phyloP scores from a whole-genome alignment of 2,888 invertebrate genomes.

The Drosophila melanocephala region DNA sequence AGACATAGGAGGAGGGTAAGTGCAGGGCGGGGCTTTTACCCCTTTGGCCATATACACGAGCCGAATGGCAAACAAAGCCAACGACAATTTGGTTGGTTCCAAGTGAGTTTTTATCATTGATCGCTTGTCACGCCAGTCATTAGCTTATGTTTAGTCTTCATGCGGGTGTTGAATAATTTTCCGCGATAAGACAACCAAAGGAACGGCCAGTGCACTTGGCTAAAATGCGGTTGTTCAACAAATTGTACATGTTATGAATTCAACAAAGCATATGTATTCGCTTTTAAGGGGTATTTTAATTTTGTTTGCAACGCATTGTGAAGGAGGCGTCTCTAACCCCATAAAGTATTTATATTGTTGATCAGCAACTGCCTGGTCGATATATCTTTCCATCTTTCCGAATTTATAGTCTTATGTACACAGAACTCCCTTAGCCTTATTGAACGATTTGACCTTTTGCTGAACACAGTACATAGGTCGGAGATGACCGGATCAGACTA shows the following conservation, averaged over 20 bases:
- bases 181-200: neutral
- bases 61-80: constrained; percentile 34
- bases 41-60: constrained; percentile 20
- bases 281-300: neutral
- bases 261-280: neutral
- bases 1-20: neutral
- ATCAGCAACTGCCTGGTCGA: neutral
- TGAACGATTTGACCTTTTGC: too few relatives aligned
- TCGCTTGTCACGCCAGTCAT: constrained; percentile 51
- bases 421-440: neutral
- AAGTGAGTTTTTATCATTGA: constrained; percentile 54
- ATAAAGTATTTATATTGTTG: neutral
- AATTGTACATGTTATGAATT: neutral
- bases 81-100: constrained; percentile 52
- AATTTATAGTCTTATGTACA: neutral
- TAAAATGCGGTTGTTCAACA: neutral
- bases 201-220: neutral
- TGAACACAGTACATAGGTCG: neutral
- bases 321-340: neutral
- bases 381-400: neutral
- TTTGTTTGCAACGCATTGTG: neutral
- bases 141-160: constrained; percentile 27
- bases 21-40: neutral
- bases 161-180: constrained; percentile 32
- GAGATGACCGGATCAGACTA: neutral